Evolutionary conservation across 2,797 vertebrate genomes (phyloP).

Genomic region (Caiman crocodilus): DNA sequence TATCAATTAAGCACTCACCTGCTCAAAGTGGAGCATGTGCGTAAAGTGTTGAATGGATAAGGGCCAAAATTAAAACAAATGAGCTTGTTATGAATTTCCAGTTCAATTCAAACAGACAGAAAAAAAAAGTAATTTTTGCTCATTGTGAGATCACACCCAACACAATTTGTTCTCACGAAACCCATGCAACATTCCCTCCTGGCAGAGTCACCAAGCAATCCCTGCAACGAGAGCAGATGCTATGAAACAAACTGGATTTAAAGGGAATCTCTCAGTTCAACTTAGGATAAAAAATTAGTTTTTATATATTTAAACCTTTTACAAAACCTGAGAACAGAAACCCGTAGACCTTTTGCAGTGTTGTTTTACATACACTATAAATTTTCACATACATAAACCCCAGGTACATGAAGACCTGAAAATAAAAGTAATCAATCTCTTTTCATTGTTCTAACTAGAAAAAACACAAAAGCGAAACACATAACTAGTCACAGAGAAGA

Average conservation of each 20-base stretch:
- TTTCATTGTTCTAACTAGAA: neutral
- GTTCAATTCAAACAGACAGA: neutral
- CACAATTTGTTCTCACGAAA: neutral
- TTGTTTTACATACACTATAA: too few relatives aligned
- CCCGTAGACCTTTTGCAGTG: too few relatives aligned
- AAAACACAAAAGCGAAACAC: neutral
- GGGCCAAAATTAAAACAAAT: neutral
- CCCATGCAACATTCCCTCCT: neutral
- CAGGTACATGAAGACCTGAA: neutral
- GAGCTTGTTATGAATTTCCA: neutral
- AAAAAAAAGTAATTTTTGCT: neutral
- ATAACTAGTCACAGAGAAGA: neutral
- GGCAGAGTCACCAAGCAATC: neutral
- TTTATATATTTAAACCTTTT: neutral
- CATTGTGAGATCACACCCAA: neutral
- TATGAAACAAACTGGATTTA: neutral
- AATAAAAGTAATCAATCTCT: neutral
- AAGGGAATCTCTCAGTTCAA: neutral
- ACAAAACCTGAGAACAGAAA: neutral
- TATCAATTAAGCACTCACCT: rapidly evolving
- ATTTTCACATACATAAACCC: neutral
- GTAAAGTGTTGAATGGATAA: rapidly evolving
- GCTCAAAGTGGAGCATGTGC: rapidly evolving
- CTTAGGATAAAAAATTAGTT: rapidly evolving
- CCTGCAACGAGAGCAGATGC: neutral